Base-by-base conservation (phyloP, 37 sponge, comb jelly and placozoan species). In the Axinella damicornis region DNA sequence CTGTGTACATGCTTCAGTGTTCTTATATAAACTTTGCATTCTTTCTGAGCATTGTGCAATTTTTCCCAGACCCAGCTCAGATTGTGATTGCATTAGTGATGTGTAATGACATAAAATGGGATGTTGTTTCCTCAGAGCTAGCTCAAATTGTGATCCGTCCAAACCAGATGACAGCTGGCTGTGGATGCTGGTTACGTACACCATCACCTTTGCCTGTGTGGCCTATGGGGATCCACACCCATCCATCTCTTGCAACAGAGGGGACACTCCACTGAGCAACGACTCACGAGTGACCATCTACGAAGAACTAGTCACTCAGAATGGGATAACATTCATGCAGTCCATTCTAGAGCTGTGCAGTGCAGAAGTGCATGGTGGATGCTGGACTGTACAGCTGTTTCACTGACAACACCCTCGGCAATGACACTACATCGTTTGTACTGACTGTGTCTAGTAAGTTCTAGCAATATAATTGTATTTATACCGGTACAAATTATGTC, bases 331-430 rank as follows among this genome's bases (percentile, higher is more conserved):
- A 28, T 73, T 73, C 9, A 53, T 31, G 53, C 56, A 55, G 52
- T 73, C 74, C 54, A 53, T 73, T 24, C 74, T 73, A 5, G 74
- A 73, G 30, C 52, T 73, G 1, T 73, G 74, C 52, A 27, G 11
- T 20, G 16, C 53, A 27, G 28, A 2, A 21, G 55, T 14, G n/a
- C n/a, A n/a, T n/a, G 37, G 66, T 52, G 12, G 39, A 78, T 40
- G 65, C 0, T 22, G 79, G 79, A n/a, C 21, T 39, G 15, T 78
- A 78, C 53, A 78, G 53, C 41, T 78, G 79, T 39, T 22, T 16
- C 25, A 54, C 53, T 11, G 37, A 9, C 25, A 78, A 78, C 41
- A 24, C 16, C 5, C 15, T 27, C 41, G 79, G 66, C 21, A 78
- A 63, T 30, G 41, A 0, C 33, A 32, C 33, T 31, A 11, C 5